Conservation (phyloP, 2,888 invertebrate species). For the Schizotus pectinicornis region DNA sequence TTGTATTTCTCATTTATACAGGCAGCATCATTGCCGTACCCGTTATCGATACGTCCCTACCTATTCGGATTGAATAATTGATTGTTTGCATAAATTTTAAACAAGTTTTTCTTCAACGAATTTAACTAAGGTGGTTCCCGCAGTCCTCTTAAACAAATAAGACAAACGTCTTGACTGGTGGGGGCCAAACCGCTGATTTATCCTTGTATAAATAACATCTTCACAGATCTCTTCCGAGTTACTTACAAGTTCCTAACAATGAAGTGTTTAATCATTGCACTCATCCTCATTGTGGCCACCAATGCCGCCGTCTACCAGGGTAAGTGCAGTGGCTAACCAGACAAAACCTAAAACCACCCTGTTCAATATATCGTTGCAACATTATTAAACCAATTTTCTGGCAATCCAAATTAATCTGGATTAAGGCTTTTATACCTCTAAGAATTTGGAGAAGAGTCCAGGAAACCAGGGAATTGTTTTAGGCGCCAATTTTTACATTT, state of each 20-base stretch:
- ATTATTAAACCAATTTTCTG: no score
- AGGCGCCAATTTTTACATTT: no score
- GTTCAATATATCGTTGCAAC: no score
- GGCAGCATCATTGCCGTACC: slow-evolving; percentile 5
- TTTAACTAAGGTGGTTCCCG: slow-evolving; percentile 22
- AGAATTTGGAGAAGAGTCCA: no score
- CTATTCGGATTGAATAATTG: slow-evolving; percentile 1
- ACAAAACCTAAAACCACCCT: no score
- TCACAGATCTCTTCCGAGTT: slow-evolving; percentile 7
- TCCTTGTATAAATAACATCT: slow-evolving; percentile 18
- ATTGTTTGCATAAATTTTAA: slow-evolving; percentile 23
- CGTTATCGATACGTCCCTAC: not conserved
- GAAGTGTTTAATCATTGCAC: slow-evolving; percentile 18
- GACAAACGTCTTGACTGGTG: slow-evolving; percentile 9
- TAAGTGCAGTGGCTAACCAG: slow-evolving; percentile 14
- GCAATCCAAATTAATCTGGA: no score
- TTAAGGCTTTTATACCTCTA: no score
- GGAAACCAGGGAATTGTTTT: no score
- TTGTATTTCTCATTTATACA: not conserved
- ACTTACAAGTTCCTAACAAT: slow-evolving; percentile 6
- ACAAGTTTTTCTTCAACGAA: slow-evolving; percentile 19
- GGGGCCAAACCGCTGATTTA: slow-evolving; percentile 15
- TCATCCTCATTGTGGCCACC: slow-evolving; percentile 7
- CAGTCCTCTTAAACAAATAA: slow-evolving; percentile 12
- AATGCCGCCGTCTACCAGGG: slow-evolving; percentile 20